A percentile compares a stretch with the other conserved stretches of the same genome.
Conservation (phyloP, 1,140 invertebrate genomes). For the Zeugodacus cucurbitae region DNA sequence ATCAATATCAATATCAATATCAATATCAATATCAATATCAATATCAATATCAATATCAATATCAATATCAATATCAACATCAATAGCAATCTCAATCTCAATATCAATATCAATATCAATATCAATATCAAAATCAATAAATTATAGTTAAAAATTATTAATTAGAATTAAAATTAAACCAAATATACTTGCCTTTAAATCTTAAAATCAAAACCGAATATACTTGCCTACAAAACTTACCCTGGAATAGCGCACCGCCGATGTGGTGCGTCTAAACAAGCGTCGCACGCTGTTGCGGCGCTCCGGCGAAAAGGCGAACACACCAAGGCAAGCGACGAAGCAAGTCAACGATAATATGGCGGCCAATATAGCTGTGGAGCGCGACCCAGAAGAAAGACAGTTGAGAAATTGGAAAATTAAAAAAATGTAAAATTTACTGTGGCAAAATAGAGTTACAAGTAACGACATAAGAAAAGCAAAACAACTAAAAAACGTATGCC, state of each 20-base stretch:
- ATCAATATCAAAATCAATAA: not conserved
- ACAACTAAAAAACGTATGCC: not conserved
- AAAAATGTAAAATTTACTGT: not conserved
- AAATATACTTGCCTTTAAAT: not conserved
- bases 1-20: not conserved
- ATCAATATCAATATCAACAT: conserved; percentile 39
- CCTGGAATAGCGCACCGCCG: conserved; percentile 58
- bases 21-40: conserved; percentile 8
- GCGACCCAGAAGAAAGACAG: not conserved
- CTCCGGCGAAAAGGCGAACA: conserved; percentile 60
- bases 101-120: not conserved
- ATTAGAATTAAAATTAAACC: not conserved
- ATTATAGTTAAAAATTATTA: not conserved
- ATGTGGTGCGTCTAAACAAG: conserved; percentile 56
- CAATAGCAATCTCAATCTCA: too few relatives aligned
- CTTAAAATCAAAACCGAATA: not conserved
- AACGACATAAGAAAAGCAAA: not conserved
- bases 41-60: conserved; percentile 35
- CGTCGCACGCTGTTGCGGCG: conserved; percentile 57
- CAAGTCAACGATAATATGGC: conserved; percentile 58
- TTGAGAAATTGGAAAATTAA: conserved; percentile 16
- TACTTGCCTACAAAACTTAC: conserved; percentile 46
- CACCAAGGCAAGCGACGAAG: conserved; percentile 56
- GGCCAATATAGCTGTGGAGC: conserved; percentile 54
- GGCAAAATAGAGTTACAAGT: not conserved